phyloP scores from a whole-genome alignment of 2,113 vertebrate genomes.

The Spizaetus ornatus region DNA sequence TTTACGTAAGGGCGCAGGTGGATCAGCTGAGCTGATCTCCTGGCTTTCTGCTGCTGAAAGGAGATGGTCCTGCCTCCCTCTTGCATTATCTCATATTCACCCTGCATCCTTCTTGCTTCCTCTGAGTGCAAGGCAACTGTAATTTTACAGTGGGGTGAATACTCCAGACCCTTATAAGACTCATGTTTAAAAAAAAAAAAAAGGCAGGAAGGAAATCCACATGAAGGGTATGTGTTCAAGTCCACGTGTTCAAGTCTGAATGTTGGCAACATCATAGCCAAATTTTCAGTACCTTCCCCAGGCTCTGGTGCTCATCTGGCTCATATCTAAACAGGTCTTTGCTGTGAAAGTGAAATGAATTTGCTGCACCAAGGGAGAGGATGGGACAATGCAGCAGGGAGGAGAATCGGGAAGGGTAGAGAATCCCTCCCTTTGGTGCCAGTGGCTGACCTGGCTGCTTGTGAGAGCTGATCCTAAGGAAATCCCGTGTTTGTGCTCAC shows the following conservation, averaged over 20 bases:
- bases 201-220: too few relatives aligned
- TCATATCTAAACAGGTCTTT: not conserved
- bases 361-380: not conserved
- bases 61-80: not conserved
- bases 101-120: not conserved
- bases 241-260: not conserved
- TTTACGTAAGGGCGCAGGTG: not conserved
- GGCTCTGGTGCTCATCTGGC: not conserved
- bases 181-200: too few relatives aligned
- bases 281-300: not conserved
- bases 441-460: not conserved
- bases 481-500: not conserved
- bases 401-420: not conserved
- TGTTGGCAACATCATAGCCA: not conserved
- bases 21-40: not conserved
- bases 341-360: too few relatives aligned
- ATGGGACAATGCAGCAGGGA: not conserved
- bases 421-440: not conserved
- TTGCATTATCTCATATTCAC: not conserved
- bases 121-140: not conserved
- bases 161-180: not conserved
- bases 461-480: not conserved
- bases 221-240: too few relatives aligned
- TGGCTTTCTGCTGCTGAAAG: not conserved
- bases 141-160: not conserved